Base-by-base conservation (phyloP, 2,888 invertebrate species). In the Drosophila cognata region DNA sequence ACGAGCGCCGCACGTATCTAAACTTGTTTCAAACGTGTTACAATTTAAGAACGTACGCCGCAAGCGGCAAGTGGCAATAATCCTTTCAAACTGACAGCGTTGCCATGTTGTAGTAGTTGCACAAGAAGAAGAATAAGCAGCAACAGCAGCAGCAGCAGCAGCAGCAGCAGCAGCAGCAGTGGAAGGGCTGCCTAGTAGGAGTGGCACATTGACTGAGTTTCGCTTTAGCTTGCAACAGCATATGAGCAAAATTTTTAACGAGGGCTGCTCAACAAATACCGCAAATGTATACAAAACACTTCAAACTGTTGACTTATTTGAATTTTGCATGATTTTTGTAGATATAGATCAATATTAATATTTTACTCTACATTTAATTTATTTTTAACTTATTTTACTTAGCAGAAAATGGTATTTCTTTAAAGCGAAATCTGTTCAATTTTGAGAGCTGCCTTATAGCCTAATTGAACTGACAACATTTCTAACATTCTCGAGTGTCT, bases 21-120 rank as follows among this genome's bases (percentile, higher is more conserved):
- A 87, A 87, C 87, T 87, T 89, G 87, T 87, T 87, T 89, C 80
- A 85, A 89, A 89, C 89, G 85, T 89, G 89, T 87, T 87, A 87
- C 87, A 89, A 89, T 89, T 88, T 85, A 80, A 85, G 85, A 85
- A 88, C 85, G 88, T 82, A 77, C 86, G 86, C 88, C 87, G 84
- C 86, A 81, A 85, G 88, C 86, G 84, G 88, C 86, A 85, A 85
- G 88, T 85, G 86, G 85, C 85, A 88, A 88, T 88, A 88, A 85
- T 85, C 85, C 88, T 85, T 85, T 88, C 82, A 88, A 85, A 86
- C 79, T 87, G 89, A 89, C 87, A 81, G 82, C 70, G 81, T 81
- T 81, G 81, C 79, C 81, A 79, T 71, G 74, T 73, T 64, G 71
- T 53, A 63, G 71, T 38, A 53, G 43, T 67, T 69, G 67, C 58